Base-by-base conservation (phyloP, 2,888 invertebrate species). In the Eubasilissa splendida region DNA sequence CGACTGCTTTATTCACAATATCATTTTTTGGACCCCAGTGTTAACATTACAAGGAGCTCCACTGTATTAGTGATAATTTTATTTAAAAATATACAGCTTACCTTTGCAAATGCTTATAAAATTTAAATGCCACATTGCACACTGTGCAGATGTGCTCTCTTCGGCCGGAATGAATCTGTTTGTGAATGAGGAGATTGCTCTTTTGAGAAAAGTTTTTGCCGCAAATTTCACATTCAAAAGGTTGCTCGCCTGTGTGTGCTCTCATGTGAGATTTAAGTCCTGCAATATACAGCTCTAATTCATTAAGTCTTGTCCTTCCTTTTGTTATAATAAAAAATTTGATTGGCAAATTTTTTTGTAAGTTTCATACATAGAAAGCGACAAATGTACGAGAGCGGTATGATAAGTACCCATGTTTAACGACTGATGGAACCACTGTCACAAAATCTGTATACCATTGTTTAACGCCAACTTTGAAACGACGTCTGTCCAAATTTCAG, bases 241-340 rank as follows among this genome's bases (percentile, higher is more conserved):
- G 89, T 78, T 88, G 88, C 81, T 89, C 89, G 11, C 89, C 89
- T 85, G 88, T 87, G 77, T 89, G 89, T 31, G 86, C 86, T 80
- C 89, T 88, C 88, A 89, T 89, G 83, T 89, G 89, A 71, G 70
- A 81, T 74, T 84, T 84, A 12, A 84, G 76, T 56, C 84, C 84
- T 84, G n/a, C 54, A 70, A 77, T 60, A 65, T 71, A 59, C 3
- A 63, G 22, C 22, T 0, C 22, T 22, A 22, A 22, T 22, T 22
- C 22, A 22, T 22, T 22, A 22, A 22, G 22, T 22, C 22, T 22
- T 22, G 22, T 22, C 22, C 1, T 22, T 22, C 22, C 1, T 22
- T 22, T 22, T 22, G 22, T 22, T 22, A 22, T 22, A 22, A 22
- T 60, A 9, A 22, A 22, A 22, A 9, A 59, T n/a, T 9, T 60